Conservation (phyloP, 2,888 invertebrate genomes). For the Hirtodrosophila alboralis region DNA sequence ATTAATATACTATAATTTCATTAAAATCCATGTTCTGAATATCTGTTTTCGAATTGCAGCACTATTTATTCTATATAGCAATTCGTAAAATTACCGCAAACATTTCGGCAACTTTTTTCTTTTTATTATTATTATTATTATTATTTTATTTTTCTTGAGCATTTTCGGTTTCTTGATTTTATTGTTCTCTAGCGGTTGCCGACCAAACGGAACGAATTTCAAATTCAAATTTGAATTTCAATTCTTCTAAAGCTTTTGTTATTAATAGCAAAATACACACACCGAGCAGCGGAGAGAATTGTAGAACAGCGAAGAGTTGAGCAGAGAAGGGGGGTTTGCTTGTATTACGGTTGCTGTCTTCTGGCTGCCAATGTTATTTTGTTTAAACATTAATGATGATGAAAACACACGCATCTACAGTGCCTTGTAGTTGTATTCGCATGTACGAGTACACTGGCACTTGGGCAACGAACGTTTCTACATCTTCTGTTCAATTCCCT, state of each 20-base stretch:
- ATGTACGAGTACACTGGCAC: constrained; percentile 15
- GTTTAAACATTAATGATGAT: constrained; percentile 77
- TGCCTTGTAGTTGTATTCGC: constrained; percentile 42
- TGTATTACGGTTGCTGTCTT: constrained; percentile 33
- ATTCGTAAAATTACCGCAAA: constrained; percentile 53
- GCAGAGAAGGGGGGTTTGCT: constrained; percentile 14
- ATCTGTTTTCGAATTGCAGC: constrained; percentile 24
- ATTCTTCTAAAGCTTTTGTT: constrained; percentile 80
- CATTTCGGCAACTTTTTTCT: constrained; percentile 47
- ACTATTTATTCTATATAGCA: constrained; percentile 18
- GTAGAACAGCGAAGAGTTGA: neutral
- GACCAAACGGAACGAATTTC: constrained; percentile 57
- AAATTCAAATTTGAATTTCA: constrained; percentile 48
- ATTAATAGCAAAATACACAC: constrained; percentile 81
- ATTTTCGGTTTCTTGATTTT: constrained; percentile 47
- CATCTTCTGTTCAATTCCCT: constrained; percentile 2
- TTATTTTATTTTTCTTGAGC: constrained; percentile 30
- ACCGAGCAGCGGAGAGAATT: constrained; percentile 53
- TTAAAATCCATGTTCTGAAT: constrained; percentile 13
- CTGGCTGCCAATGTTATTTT: constrained; percentile 74
- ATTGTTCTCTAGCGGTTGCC: constrained; percentile 71
- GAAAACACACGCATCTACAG: constrained; percentile 63
- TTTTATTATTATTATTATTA: too few relatives aligned
- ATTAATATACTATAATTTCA: constrained; percentile 2
- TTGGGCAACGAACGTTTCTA: constrained; percentile 45